Evolutionary conservation across 2,113 vertebrate species (phyloP).

Genomic region (Neogale vison): DNA sequence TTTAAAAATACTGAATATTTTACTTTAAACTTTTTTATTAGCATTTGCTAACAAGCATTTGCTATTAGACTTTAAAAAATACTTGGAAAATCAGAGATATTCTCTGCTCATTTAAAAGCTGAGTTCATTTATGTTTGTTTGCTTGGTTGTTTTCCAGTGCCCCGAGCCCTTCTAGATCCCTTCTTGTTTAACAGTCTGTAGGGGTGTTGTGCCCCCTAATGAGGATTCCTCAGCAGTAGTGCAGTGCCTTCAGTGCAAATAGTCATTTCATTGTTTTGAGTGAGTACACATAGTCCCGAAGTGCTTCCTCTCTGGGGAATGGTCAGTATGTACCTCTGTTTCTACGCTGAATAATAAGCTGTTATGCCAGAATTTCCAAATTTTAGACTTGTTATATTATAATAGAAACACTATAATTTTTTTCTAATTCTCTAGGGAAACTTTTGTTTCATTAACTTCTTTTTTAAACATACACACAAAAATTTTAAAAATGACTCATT

Average conservation of each 20-base stretch:
- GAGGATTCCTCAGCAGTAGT: constrained; percentile 36
- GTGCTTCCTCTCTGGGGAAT: constrained; percentile 33
- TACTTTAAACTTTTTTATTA: constrained; percentile 34
- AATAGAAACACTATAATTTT: constrained; percentile 47
- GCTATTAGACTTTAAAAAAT: constrained; percentile 30
- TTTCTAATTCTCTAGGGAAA: constrained; percentile 45
- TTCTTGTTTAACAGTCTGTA: constrained; percentile 44
- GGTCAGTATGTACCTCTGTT: constrained; percentile 28
- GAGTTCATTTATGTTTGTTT: constrained; percentile 14
- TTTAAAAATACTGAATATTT: constrained; percentile 42
- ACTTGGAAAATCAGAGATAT: background rate
- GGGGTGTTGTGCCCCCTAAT: background rate
- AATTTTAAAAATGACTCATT: background rate
- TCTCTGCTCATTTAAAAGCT: constrained; percentile 30
- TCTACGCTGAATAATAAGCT: constrained; percentile 41
- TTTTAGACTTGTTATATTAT: constrained; percentile 32
- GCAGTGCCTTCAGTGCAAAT: background rate
- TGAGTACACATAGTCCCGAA: constrained; percentile 41
- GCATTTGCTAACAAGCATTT: constrained; percentile 38
- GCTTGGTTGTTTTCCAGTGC: background rate
- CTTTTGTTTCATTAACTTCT: constrained; percentile 57
- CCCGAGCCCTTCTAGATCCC: background rate
- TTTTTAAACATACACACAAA: background rate
- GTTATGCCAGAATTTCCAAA: constrained; percentile 31
- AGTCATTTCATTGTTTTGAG: constrained; percentile 36